Percentiles rank a stretch among this genome's conserved stretches.
Conservation (phyloP, 2,888 invertebrate genomes). For the Trichopria drosophilae region DNA sequence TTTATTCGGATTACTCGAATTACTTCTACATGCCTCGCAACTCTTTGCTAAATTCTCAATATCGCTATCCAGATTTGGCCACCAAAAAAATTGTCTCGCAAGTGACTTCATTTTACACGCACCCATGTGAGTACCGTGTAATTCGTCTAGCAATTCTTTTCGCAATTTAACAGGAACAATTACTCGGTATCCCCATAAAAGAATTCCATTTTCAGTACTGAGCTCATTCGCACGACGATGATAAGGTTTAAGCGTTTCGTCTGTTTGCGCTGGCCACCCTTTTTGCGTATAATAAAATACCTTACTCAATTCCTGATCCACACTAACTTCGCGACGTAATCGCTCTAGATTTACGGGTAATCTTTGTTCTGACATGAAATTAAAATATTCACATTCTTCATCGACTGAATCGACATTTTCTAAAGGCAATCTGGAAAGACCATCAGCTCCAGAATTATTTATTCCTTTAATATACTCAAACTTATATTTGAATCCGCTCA, state of each 20-base stretch:
- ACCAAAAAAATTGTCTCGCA: no score
- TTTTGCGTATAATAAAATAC: no score
- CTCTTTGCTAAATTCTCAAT: no score
- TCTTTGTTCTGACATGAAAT: constrained; percentile 19
- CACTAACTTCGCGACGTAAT: constrained; percentile 8
- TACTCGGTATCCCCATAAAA: constrained; percentile 38
- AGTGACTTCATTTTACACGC: constrained; percentile 38
- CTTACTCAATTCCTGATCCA: constrained; percentile 17
- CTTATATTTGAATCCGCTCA: constrained; percentile 33
- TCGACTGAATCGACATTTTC: constrained; percentile 14
- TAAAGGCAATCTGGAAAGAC: constrained; percentile 24
- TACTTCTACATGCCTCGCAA: no score
- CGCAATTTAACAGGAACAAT: constrained; percentile 28
- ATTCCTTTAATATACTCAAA: constrained; percentile 30
- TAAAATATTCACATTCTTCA: constrained; percentile 16
- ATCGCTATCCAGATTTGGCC: no score
- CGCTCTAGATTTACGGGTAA: constrained; percentile 12
- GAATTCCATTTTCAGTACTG: constrained; percentile 12
- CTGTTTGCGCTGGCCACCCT: background rate
- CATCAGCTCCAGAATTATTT: constrained; percentile 25
- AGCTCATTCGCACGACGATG: constrained; percentile 4
- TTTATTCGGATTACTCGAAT: constrained; percentile 37
- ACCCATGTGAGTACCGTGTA: constrained; percentile 36
- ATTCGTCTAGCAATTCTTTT: constrained; percentile 30
- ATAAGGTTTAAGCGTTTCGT: constrained; percentile 5